Percentiles rank a stretch among this genome's conserved stretches.
These are phyloP conservation scores for Antheraea yamamai DNA, from an alignment of 2,888 invertebrate species.

Conservation along the genomic window DNA sequence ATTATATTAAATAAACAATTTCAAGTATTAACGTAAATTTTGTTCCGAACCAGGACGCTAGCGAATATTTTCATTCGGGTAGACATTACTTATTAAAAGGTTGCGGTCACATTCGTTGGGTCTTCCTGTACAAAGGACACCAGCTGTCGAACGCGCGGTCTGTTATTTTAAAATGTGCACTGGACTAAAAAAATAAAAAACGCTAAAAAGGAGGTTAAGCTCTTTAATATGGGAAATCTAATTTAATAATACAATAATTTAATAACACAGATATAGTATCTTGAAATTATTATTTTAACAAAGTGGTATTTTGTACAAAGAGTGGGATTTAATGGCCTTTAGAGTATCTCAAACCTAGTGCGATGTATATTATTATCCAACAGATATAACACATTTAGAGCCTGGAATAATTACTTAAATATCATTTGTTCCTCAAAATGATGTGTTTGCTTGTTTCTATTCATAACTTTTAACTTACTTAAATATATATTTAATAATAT, in stretches of 20 bases:
- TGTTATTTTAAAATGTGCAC: background rate
- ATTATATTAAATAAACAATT: conserved; percentile 33
- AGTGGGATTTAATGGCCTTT: no score
- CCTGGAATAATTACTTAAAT: background rate
- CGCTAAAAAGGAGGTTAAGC: background rate
- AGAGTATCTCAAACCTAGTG: no score
- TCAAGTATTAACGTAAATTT: conserved; percentile 30
- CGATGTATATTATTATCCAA: no score
- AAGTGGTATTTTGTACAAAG: no score
- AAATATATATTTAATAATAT: no score
- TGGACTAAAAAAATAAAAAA: no score
- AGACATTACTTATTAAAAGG: conserved; percentile 34
- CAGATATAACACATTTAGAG: background rate
- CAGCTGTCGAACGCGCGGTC: background rate
- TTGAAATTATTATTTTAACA: background rate
- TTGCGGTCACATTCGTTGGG: conserved; percentile 5
- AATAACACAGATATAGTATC: background rate
- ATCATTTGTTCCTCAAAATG: background rate
- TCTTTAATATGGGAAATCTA: background rate
- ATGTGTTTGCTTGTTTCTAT: background rate
- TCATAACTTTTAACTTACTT: background rate
- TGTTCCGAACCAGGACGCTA: conserved; percentile 31
- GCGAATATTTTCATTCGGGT: conserved; percentile 43
- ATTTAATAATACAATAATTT: background rate
- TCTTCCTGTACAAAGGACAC: background rate